A percentile compares a stretch with the other conserved stretches of the same genome.
Evolutionary conservation across 2,888 invertebrate genomes (phyloP).

Genomic region (Glaucopsyche alexis): DNA sequence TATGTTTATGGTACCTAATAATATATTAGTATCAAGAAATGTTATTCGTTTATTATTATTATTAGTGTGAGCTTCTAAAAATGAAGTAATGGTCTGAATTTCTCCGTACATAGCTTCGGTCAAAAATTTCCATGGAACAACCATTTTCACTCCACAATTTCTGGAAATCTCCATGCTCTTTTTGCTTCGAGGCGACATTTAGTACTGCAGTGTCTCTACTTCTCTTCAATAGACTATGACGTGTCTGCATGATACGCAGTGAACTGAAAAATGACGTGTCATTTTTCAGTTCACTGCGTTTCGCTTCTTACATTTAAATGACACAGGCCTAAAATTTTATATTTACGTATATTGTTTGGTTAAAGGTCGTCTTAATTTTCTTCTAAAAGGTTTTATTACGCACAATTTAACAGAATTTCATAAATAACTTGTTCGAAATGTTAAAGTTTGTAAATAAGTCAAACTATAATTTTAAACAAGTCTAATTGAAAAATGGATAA

Average conservation of each 20-base stretch:
- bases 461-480: no score
- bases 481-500: no score
- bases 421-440: neutral
- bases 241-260: no score
- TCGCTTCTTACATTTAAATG: neutral
- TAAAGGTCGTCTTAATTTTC: slow-evolving; percentile 6
- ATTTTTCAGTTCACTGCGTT: neutral
- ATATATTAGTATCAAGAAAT: no score
- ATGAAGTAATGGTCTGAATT: no score
- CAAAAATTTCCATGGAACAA: neutral
- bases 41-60: no score
- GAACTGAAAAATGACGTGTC: no score
- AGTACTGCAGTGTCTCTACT: neutral
- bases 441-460: neutral
- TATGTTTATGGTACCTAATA: no score
- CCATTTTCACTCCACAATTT: neutral
- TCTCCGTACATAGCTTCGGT: no score
- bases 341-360: neutral
- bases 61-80: no score
- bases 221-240: neutral
- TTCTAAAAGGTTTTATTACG: neutral
- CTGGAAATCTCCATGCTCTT: neutral
- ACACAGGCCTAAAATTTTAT: neutral
- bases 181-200: neutral
- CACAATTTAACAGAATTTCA: neutral